Percentiles rank a stretch among this genome's conserved stretches.
These are phyloP conservation scores for Lycodopsis pacificus DNA, from an alignment of 2,797 vertebrate species.

Conservation along the genomic window DNA sequence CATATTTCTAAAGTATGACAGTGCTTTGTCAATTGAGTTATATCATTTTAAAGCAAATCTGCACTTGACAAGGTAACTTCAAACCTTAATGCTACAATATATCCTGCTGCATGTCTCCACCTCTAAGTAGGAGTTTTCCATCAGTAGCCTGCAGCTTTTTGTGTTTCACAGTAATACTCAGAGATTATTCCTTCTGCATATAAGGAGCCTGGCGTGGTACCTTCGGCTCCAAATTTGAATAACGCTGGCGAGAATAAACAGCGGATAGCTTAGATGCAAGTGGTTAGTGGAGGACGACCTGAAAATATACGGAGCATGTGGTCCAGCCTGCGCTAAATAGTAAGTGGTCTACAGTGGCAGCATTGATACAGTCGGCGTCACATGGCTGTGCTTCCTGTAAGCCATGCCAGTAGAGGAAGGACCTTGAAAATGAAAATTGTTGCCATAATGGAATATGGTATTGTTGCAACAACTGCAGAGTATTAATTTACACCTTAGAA, in stretches of 20 bases:
- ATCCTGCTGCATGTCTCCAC: constrained; percentile 37
- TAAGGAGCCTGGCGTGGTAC: constrained; percentile 41
- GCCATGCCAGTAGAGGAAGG: constrained; percentile 32
- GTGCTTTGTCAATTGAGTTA: constrained; percentile 44
- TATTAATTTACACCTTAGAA: constrained; percentile 11
- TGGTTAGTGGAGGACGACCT: constrained; percentile 30
- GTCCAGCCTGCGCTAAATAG: constrained; percentile 48
- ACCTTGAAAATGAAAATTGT: constrained; percentile 42
- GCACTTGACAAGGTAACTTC: constrained; percentile 33
- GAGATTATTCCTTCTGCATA: constrained; percentile 54
- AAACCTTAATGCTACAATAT: constrained; percentile 42
- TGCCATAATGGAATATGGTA: constrained; percentile 21
- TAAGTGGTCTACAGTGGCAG: constrained; percentile 56
- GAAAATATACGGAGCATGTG: constrained; percentile 50
- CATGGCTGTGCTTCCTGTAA: constrained; percentile 36
- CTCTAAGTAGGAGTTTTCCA: constrained; percentile 33
- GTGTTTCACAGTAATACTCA: constrained; percentile 56
- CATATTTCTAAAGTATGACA: constrained; percentile 38
- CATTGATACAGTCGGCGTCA: constrained; percentile 46
- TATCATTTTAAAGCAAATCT: constrained; percentile 43
- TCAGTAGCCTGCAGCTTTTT: constrained; percentile 52
- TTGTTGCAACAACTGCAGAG: constrained; percentile 12
- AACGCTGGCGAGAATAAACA: constrained; percentile 47
- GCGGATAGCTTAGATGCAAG: constrained; percentile 33
- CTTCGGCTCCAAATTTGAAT: constrained; percentile 55